Percentiles rank a stretch among this genome's conserved stretches.
phyloP scores from a whole-genome alignment of 2,113 vertebrate genomes.

The Donacobius atricapilla region DNA sequence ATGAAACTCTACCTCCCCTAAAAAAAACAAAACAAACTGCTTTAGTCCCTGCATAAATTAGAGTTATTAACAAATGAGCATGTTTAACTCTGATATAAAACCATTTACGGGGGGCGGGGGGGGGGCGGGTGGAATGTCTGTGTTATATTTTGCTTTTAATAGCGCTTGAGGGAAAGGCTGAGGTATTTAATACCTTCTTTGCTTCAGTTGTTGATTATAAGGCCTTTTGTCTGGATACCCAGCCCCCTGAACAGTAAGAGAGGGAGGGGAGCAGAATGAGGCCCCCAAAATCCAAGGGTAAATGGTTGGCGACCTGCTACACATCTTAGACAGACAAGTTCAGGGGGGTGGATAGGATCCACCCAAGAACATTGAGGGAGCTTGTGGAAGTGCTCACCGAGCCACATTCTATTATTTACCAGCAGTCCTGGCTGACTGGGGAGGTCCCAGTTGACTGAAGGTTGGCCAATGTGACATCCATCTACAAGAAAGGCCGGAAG shows the following conservation, averaged over 20 bases:
- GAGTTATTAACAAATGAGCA: not conserved
- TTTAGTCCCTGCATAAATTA: not conserved
- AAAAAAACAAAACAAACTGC: not conserved
- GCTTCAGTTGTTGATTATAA: not conserved
- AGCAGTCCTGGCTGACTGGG: not conserved
- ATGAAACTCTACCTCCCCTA: not conserved
- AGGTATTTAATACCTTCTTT: not conserved
- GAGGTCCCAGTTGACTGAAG: not conserved
- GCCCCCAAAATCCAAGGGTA: not conserved
- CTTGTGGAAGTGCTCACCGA: not conserved
- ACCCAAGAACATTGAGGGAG: not conserved
- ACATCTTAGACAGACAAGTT: not conserved
- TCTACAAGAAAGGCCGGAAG: not conserved
- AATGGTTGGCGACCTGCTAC: not conserved
- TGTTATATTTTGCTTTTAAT: not conserved
- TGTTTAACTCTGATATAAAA: not conserved
- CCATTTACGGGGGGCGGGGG: not conserved
- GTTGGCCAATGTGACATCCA: rapidly evolving
- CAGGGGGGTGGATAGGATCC: not conserved
- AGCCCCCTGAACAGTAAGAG: not conserved
- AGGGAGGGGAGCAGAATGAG: not conserved
- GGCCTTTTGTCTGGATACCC: not conserved
- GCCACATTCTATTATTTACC: not conserved
- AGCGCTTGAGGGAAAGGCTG: not conserved
- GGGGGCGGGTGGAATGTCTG: not conserved